Evolutionary conservation across 2,113 vertebrate genomes (phyloP), one percentile per base, ranked within the genome.

Genomic region (Bungarus multicinctus): DNA sequence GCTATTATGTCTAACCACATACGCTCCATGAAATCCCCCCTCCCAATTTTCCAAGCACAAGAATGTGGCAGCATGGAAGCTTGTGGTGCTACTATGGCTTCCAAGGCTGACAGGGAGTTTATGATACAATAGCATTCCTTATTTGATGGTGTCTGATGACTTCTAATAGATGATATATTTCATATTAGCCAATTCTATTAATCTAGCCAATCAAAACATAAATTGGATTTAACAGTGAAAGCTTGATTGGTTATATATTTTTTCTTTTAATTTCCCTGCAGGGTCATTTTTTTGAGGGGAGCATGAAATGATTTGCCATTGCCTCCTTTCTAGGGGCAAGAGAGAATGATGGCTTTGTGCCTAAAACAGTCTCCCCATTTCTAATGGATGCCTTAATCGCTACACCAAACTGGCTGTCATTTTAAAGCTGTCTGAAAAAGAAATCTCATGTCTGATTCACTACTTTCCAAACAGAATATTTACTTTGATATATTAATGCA

Each of bases 401-500:
- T 34, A 16, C 0, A 69, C 64, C 12, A 69, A n/a, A n/a, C 60
- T 16, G 64, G 64, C 64, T 69, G 4, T 69, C 64, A 69, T 69
- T 69, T 69, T n/a, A 69, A 69, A 69, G 12, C 64, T n/a, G 25
- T 27, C 25, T 27, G 23, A 11, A 27, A 55, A 25, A 85, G 27
- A 12, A 12, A 47, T 45, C 34, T 5, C 20, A 45, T 16, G 30
- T 39, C 74, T 85, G 27, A 58, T 87, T 86, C 20, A 11, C 25
- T 50, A 87, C 20, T 86, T 87, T 45, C 12, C 18, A 39, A 81
- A 81, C 22, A 34, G 34, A 81, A 81, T 7, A 57, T 2, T 85
- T 50, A 88, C 58, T 91, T 89, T 45, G 92, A 69, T 90, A 50
- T 3, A 93, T 94, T 90, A 95, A 57, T 94, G 30, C 92, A 92